Evolutionary conservation across 23 tunicate genomes (phyloP).

Genomic region (Botrylloides violaceus): DNA sequence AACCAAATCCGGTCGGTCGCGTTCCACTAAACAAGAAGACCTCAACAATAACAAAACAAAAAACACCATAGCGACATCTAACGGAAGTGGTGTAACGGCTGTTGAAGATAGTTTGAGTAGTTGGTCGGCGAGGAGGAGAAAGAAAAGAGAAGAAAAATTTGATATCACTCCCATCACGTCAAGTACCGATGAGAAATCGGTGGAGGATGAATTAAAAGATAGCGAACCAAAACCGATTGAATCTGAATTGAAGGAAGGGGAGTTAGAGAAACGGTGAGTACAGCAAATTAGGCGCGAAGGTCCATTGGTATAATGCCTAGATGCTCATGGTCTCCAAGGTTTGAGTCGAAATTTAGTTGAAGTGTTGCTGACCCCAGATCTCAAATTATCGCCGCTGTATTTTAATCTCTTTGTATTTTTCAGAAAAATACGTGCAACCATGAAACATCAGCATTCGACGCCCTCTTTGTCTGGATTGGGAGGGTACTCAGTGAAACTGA

Average conservation of each 20-base stretch:
- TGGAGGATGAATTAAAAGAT: not conserved
- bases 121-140: conserved; percentile 19
- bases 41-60: conserved; percentile 11
- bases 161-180: not conserved
- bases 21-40: conserved; percentile 2
- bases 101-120: conserved; percentile 22
- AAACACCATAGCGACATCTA: not conserved
- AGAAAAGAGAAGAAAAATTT: conserved; percentile 14
- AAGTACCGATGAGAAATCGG: conserved; percentile 7
- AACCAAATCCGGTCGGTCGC: not conserved
- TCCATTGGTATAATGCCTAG: no score
- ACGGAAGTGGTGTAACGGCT: not conserved
- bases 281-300: no score
- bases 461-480: not conserved
- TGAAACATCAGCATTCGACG: conserved; percentile 10
- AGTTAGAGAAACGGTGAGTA: no score
- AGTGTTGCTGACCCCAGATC: no score
- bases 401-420: no score
- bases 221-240: not conserved
- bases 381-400: no score
- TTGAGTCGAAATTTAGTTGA: no score
- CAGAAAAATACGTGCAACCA: not conserved
- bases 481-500: not conserved
- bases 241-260: no score
- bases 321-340: no score